Evolutionary conservation across 2,888 invertebrate species (phyloP), one percentile per base, ranked within the genome.

Genomic region (Plemyria rubiginata): DNA sequence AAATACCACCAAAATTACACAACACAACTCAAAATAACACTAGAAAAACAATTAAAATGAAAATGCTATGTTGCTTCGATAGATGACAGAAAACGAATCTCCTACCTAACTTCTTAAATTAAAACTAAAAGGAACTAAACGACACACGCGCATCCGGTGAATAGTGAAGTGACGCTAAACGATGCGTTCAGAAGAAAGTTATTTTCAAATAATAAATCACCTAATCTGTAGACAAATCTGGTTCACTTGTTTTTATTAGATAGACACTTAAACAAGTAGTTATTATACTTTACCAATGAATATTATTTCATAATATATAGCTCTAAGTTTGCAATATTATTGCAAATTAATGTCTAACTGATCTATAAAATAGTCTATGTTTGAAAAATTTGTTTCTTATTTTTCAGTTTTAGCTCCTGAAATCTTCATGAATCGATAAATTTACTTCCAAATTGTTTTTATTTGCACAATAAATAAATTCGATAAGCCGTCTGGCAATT

Each of bases 161-260:
- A 81, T 81, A 81, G 76, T 16, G 45, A 45, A 16, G 3, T 77
- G 74, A 73, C 72, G 78, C 75, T 82, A 80, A 84, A 75, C 67
- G 84, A 81, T 77, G 86, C 86, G 83, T 85, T 82, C 82, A 81
- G 74, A 71, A 48, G 64, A 54, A 54, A 73, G 70, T 72, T 79
- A 80, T 80, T 80, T 82, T 80, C 59, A 73, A 77, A 73, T 65
- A 73, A 66, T 79, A 78, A 81, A 80, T 80, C 70, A 74, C 63
- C n/a, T n/a, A n/a, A 62, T 15, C 64, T 54, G 67, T 59, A 54
- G 71, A 69, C 74, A 69, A 50, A 53, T 51, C 63, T 61, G 62
- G 73, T 70, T 22, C 22, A 22, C 22, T 22, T 22, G 3, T 22
- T 22, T 22, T 22, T 2, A 22, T 22, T 22, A 2, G 22, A 22